Evolutionary conservation across 1,140 invertebrate species (phyloP).

Genomic region (Pogonomyrmex barbatus): DNA sequence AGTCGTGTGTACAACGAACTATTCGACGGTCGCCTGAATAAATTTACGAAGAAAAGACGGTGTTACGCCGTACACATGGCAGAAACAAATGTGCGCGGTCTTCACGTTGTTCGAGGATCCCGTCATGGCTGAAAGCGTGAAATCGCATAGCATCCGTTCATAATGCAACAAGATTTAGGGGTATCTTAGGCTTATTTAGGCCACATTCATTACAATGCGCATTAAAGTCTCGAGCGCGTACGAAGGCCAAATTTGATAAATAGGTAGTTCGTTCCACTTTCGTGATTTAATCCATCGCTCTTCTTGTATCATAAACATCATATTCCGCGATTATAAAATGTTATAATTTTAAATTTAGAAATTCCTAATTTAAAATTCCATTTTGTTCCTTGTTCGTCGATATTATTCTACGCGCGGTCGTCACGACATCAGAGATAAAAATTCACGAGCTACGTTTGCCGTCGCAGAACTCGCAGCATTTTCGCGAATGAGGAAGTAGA

Average conservation of each 20-base stretch:
- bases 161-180: conserved; percentile 18
- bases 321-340: background rate
- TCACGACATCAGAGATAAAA: background rate
- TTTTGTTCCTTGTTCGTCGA: background rate
- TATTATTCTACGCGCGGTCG: background rate
- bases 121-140: conserved; percentile 44
- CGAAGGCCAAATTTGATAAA: background rate
- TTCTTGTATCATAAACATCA: background rate
- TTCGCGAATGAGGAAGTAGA: conserved; percentile 4
- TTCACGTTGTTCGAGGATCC: background rate
- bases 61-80: conserved; percentile 2
- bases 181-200: background rate
- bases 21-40: conserved; percentile 65
- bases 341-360: background rate
- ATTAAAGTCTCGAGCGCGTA: background rate
- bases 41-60: conserved; percentile 53
- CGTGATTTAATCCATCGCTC: background rate
- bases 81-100: conserved; percentile 42
- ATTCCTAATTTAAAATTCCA: background rate
- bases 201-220: background rate
- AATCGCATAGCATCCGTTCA: conserved; percentile 46
- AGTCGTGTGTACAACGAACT: conserved; percentile 59
- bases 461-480: background rate
- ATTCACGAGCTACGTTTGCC: background rate
- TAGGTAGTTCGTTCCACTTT: background rate